Evolutionary conservation across 2,797 vertebrate species (phyloP).

Genomic region (Gadopsis bispinosus): DNA sequence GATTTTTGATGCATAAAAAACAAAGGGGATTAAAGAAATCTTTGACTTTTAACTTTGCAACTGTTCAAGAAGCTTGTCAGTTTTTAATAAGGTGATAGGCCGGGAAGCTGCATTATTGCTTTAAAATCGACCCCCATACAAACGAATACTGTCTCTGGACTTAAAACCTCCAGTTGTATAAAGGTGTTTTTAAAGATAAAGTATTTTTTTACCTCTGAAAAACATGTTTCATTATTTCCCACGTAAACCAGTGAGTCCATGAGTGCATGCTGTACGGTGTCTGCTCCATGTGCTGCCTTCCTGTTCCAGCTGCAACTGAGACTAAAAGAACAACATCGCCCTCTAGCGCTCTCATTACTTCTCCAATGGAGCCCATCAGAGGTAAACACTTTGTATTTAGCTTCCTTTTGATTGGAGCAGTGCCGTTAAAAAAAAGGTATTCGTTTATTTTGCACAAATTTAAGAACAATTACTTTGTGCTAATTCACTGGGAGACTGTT

Average conservation of each 20-base stretch:
- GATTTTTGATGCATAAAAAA: neutral
- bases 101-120: neutral
- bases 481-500: neutral
- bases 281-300: conserved; percentile 20
- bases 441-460: neutral
- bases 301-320: conserved; percentile 28
- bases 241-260: neutral
- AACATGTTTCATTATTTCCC: neutral
- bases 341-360: conserved; percentile 76
- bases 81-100: neutral
- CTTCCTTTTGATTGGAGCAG: neutral
- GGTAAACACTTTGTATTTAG: neutral
- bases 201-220: no score
- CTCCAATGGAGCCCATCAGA: neutral
- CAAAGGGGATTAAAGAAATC: neutral
- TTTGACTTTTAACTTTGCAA: neutral
- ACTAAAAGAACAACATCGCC: conserved; percentile 80
- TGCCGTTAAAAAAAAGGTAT: neutral
- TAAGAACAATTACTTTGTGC: neutral
- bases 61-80: neutral
- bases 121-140: neutral
- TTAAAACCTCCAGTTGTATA: neutral
- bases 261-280: neutral
- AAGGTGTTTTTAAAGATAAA: no score
- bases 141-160: neutral